phyloP scores from a whole-genome alignment of 2,113 vertebrate genomes.

The Pundamilia nyererei region DNA sequence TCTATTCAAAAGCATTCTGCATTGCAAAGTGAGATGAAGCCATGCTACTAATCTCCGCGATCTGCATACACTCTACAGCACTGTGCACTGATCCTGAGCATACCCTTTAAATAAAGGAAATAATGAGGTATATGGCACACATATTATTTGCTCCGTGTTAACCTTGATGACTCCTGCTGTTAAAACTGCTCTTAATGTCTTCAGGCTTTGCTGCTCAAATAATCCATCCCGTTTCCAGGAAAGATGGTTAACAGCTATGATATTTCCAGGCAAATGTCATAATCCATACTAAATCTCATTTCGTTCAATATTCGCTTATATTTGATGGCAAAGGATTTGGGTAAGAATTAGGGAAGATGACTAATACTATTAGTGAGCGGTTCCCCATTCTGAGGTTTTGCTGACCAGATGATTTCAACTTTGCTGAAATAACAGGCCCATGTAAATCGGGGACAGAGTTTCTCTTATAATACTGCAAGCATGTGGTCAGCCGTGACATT shows the following conservation, averaged over 20 bases:
- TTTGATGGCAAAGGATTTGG: slow-evolving; percentile 8
- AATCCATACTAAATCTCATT: slow-evolving; percentile 53
- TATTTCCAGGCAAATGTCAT: slow-evolving; percentile 48
- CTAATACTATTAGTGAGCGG: not conserved
- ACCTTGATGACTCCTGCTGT: slow-evolving; percentile 3
- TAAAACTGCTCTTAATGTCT: slow-evolving; percentile 26
- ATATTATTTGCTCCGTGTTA: slow-evolving; percentile 3
- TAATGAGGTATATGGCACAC: slow-evolving; percentile 7
- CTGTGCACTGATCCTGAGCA: not conserved
- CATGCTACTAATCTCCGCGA: slow-evolving; percentile 5
- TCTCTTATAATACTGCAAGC: not conserved
- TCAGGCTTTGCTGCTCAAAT: slow-evolving; percentile 23
- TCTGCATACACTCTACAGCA: not conserved
- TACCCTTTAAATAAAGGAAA: not conserved
- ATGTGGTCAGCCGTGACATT: not conserved
- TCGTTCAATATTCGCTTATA: slow-evolving; percentile 15
- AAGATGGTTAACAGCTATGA: slow-evolving; percentile 2
- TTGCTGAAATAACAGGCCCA: not conserved
- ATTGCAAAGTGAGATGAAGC: not conserved
- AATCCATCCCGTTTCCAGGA: slow-evolving; percentile 36
- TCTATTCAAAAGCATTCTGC: not conserved
- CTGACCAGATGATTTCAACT: not conserved
- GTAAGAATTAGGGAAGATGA: not conserved
- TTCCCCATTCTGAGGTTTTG: not conserved
- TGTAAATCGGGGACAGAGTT: not conserved